phyloP scores from a whole-genome alignment of 2,113 vertebrate species.

The Numenius arquata region DNA sequence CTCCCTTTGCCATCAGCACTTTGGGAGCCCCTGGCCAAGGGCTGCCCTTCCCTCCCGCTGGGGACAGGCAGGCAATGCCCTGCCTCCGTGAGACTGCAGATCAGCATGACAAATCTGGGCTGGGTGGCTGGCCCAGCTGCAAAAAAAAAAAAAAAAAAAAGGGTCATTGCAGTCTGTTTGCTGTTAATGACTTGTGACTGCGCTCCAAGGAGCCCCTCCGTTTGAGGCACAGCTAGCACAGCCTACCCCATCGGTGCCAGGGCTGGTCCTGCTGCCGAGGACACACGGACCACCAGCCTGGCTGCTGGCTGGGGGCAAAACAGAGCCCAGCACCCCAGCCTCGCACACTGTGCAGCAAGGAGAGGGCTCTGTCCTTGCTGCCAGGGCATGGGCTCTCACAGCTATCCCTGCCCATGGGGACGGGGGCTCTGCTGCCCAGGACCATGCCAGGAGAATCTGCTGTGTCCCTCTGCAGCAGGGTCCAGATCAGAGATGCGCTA shows the following conservation, averaged over 20 bases:
- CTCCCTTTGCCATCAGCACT: neutral
- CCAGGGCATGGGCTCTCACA: neutral
- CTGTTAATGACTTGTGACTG: neutral
- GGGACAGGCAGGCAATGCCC: neutral
- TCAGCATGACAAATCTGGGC: neutral
- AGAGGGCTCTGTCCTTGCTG: neutral
- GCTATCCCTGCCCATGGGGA: neutral
- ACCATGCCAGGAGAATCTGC: neutral
- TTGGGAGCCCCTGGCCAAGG: neutral
- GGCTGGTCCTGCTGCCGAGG: neutral
- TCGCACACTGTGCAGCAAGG: rapidly evolving
- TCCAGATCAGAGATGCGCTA: neutral
- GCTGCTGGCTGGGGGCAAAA: neutral
- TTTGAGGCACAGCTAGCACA: neutral
- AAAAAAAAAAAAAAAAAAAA: neutral
- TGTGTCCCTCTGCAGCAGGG: neutral
- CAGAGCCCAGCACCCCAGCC: neutral
- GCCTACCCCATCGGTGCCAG: neutral
- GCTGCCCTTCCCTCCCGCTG: neutral
- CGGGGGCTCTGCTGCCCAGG: neutral
- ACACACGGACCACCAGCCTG: neutral
- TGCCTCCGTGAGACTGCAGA: neutral
- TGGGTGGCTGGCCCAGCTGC: neutral
- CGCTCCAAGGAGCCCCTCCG: neutral
- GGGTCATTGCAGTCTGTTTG: neutral